These are phyloP conservation scores for Trichogramma pretiosum DNA, from an alignment of 1,140 invertebrate genomes.

Conservation along the genomic window DNA sequence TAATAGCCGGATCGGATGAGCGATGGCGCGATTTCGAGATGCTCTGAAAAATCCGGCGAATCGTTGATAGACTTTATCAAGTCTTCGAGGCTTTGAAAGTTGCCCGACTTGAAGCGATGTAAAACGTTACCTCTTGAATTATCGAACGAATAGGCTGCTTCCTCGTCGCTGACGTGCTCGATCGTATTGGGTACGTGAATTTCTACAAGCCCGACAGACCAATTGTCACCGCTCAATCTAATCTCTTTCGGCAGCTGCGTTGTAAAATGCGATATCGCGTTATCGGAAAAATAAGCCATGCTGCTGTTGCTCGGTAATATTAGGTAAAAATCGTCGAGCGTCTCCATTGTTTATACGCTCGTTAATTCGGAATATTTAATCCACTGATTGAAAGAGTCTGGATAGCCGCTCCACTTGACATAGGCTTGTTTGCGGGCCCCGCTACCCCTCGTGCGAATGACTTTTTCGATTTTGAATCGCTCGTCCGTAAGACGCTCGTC, in stretches of 20 bases:
- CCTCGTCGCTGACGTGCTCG: conserved; percentile 4
- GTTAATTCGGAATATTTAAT: conserved; percentile 14
- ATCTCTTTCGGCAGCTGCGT: conserved; percentile 18
- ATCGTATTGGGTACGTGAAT: conserved; percentile 21
- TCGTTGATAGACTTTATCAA: too few species aligned
- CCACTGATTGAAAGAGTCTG: conserved; percentile 14
- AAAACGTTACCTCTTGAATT: too few species aligned
- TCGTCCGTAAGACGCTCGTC: not conserved
- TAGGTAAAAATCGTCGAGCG: not conserved
- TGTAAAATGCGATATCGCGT: conserved; percentile 1
- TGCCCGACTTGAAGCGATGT: not conserved
- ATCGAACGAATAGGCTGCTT: too few species aligned
- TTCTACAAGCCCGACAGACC: conserved; percentile 18
- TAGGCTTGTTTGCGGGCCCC: not conserved
- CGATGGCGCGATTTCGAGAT: too few species aligned
- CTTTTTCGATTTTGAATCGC: not conserved
- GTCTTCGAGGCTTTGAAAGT: not conserved
- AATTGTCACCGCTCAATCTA: conserved; percentile 10
- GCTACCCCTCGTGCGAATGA: not conserved
- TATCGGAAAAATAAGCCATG: not conserved
- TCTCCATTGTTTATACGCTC: not conserved
- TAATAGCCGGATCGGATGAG: too few species aligned
- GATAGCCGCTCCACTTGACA: conserved; percentile 9
- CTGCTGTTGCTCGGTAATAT: not conserved
- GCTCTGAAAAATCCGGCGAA: too few species aligned